These are phyloP conservation scores for Microctonus aethiopoides DNA, from an alignment of 2,888 invertebrate species.

Conservation along the genomic window DNA sequence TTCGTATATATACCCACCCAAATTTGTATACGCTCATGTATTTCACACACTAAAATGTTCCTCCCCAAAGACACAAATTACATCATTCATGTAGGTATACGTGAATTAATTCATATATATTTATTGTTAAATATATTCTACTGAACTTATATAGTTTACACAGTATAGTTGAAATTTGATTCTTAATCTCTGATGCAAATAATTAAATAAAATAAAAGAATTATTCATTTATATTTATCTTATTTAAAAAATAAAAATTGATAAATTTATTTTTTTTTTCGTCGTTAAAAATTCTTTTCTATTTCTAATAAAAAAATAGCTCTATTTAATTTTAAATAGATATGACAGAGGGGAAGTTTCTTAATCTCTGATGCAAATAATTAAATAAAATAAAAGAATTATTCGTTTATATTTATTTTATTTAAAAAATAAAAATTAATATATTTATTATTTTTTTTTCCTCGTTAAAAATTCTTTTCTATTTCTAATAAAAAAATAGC, in stretches of 20 bases:
- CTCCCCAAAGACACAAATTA: not conserved
- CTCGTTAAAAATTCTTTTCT: not conserved
- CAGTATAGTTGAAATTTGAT: slow-evolving; percentile 3
- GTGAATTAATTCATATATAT: not conserved
- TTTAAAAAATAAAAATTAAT: too few relatives aligned
- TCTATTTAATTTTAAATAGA: not conserved
- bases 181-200: not conserved
- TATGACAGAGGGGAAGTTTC: not conserved
- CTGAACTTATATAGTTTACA: too few relatives aligned
- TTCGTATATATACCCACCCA: slow-evolving; percentile 38
- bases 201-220: not conserved
- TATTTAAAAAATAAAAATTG: too few relatives aligned
- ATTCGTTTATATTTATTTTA: too few relatives aligned
- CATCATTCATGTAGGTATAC: too few relatives aligned
- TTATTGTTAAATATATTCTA: not conserved
- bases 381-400: not conserved
- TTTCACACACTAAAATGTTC: not conserved
- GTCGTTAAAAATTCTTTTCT: not conserved
- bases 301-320: not conserved
- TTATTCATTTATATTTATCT: not conserved
- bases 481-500: not conserved
- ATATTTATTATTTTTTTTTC: too few relatives aligned
- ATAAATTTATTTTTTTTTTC: too few relatives aligned
- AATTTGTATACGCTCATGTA: slow-evolving; percentile 18
- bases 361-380: not conserved